These are phyloP conservation scores for Tachuris rubrigastra DNA, from an alignment of 2,113 vertebrate genomes.

Conservation along the genomic window DNA sequence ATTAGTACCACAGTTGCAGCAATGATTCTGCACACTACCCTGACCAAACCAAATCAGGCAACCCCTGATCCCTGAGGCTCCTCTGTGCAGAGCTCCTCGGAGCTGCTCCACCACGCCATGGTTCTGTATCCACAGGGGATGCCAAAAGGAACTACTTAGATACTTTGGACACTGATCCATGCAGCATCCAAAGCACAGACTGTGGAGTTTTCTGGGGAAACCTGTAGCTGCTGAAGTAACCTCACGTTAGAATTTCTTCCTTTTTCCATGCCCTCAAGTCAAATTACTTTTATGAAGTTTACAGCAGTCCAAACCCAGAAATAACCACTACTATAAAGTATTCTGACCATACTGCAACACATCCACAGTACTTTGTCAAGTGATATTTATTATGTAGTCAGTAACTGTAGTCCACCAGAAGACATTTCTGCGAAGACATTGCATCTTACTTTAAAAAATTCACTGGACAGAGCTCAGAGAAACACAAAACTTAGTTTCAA, in stretches of 20 bases:
- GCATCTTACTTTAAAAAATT: background rate
- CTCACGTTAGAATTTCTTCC: background rate
- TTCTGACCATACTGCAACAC: background rate
- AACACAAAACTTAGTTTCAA: background rate
- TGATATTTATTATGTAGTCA: background rate
- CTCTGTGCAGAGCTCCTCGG: background rate
- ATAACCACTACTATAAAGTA: background rate
- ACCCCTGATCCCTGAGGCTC: rapidly evolving
- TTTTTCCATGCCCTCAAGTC: background rate
- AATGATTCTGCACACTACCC: rapidly evolving
- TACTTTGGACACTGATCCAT: background rate
- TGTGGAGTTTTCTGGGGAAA: background rate
- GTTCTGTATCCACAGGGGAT: background rate
- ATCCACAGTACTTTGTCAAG: background rate
- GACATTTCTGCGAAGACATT: background rate
- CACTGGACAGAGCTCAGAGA: background rate
- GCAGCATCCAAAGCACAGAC: background rate
- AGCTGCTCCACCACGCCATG: rapidly evolving
- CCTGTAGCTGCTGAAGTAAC: background rate
- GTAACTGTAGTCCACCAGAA: background rate
- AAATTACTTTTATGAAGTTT: background rate
- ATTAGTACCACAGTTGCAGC: rapidly evolving
- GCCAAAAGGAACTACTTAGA: background rate
- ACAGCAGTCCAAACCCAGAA: background rate
- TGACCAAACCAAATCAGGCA: background rate